Percentiles rank a stretch among this genome's conserved stretches.
Evolutionary conservation across 2,797 vertebrate species (phyloP).

Genomic region (Spheniscus humboldti): DNA sequence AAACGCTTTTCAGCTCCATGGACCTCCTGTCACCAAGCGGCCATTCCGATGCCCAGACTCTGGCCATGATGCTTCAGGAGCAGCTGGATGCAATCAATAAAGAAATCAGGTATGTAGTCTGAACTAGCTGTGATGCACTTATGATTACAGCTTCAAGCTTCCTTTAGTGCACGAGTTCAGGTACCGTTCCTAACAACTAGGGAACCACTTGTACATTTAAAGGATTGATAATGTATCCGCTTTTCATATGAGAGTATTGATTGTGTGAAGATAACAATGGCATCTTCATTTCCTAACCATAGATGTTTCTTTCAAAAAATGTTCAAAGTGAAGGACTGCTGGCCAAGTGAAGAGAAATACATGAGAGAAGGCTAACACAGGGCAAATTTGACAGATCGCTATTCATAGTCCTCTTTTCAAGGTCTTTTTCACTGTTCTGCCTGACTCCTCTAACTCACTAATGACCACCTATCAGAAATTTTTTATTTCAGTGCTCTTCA

Average conservation of each 20-base stretch:
- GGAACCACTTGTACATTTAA: neutral
- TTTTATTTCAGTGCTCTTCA: neutral
- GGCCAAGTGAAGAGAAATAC: neutral
- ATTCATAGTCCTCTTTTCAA: neutral
- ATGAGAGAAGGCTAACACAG: neutral
- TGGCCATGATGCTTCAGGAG: conserved; percentile 99
- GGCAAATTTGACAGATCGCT: neutral
- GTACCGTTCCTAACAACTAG: neutral
- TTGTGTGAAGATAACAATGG: neutral
- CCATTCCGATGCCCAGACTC: conserved; percentile 95
- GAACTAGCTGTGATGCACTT: neutral
- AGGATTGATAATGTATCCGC: neutral
- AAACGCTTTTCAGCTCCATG: conserved; percentile 98
- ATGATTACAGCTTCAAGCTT: neutral
- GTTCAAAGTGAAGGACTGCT: neutral
- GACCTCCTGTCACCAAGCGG: conserved; percentile 94
- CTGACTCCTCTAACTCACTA: neutral
- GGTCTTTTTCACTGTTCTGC: neutral
- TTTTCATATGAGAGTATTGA: neutral
- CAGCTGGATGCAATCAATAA: conserved; percentile 99
- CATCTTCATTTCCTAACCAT: neutral
- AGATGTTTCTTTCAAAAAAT: neutral
- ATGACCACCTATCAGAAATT: neutral
- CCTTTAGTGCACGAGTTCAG: neutral
- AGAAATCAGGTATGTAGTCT: conserved; percentile 87